These are phyloP conservation scores for Mactromeris polynyma DNA, from an alignment of 2,888 invertebrate species.

Conservation along the genomic window DNA sequence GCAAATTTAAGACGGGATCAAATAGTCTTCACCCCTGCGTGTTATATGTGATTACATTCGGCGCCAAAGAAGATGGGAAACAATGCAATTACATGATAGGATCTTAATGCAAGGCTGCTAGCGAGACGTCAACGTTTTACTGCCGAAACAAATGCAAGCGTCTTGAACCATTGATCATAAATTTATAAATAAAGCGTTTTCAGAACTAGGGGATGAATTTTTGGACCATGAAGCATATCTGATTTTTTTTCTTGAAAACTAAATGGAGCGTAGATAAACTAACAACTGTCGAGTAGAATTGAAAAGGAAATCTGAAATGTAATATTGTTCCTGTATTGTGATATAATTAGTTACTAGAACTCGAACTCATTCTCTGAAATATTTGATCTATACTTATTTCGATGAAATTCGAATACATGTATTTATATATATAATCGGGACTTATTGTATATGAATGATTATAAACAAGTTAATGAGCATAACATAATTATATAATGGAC, in stretches of 20 bases:
- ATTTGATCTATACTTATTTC: no score
- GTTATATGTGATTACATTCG: constrained; percentile 61
- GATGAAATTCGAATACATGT: no score
- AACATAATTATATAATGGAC: no score
- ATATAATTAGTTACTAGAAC: no score
- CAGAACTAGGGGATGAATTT: not conserved
- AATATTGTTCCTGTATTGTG: no score
- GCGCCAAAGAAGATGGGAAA: constrained; percentile 67
- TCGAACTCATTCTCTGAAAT: no score
- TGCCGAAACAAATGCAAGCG: constrained; percentile 58
- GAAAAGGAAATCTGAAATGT: not conserved
- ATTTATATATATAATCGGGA: no score
- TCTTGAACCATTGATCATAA: constrained; percentile 25
- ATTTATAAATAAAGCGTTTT: constrained; percentile 17
- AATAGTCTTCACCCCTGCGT: constrained; percentile 58
- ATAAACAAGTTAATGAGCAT: no score
- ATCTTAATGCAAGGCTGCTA: constrained; percentile 62
- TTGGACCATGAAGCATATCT: not conserved
- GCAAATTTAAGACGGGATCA: constrained; percentile 65
- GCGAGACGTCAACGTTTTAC: constrained; percentile 51
- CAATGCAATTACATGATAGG: constrained; percentile 65
- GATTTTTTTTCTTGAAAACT: not conserved
- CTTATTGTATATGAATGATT: no score
- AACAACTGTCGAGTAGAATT: not conserved
- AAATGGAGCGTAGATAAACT: not conserved